Percentiles rank a stretch among this genome's conserved stretches.
phyloP scores from a whole-genome alignment of 2,113 vertebrate genomes.

The Maylandia zebra region DNA sequence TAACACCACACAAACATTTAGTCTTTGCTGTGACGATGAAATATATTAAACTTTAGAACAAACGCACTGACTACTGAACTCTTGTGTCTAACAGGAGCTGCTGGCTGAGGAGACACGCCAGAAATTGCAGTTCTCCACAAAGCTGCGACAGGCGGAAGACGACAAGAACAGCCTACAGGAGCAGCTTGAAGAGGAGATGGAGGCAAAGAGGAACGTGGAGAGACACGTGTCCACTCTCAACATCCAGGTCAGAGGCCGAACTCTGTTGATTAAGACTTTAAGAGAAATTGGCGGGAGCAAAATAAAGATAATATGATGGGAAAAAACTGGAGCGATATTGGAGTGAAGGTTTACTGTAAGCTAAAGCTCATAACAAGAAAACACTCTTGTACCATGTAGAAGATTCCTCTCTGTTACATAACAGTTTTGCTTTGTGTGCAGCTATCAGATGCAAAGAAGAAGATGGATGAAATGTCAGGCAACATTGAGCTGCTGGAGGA shows the following conservation, averaged over 20 bases:
- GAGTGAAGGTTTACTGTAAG: not conserved
- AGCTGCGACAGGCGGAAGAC: slow-evolving; percentile 87
- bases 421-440: slow-evolving; percentile 32
- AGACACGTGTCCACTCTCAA: slow-evolving; percentile 87
- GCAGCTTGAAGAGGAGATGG: slow-evolving; percentile 90
- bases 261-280: not conserved
- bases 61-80: not conserved
- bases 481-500: slow-evolving; percentile 86
- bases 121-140: slow-evolving; percentile 88
- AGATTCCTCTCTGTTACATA: not conserved
- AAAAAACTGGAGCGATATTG: fast-evolving
- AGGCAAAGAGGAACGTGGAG: slow-evolving; percentile 89
- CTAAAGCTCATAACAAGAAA: fast-evolving
- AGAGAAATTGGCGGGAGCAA: not conserved
- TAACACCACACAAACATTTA: not conserved
- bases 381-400: not conserved
- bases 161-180: slow-evolving; percentile 87
- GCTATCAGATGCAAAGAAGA: slow-evolving; percentile 91
- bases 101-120: slow-evolving; percentile 91
- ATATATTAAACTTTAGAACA: not conserved
- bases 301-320: not conserved
- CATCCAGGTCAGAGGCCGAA: slow-evolving; percentile 75
- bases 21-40: not conserved
- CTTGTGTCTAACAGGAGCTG: slow-evolving; percentile 73
- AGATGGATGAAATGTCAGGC: slow-evolving; percentile 79